These are phyloP conservation scores for Psittacula derbiana DNA, from an alignment of 2,797 vertebrate species.

Conservation along the genomic window DNA sequence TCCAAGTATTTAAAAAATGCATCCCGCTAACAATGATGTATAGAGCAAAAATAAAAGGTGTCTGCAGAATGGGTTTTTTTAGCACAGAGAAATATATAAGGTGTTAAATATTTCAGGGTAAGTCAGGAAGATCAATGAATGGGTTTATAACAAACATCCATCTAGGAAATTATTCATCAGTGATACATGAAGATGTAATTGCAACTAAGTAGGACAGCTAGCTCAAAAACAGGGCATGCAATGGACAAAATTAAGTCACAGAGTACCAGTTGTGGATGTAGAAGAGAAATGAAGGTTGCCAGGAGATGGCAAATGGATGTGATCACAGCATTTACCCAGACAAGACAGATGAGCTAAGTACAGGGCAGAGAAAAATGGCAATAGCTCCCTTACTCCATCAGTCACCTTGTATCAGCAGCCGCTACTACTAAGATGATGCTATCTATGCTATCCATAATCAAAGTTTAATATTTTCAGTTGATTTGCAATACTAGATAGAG, in stretches of 20 bases:
- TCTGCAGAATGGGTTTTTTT: neutral
- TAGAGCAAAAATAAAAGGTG: constrained; percentile 11
- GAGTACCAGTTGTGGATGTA: neutral
- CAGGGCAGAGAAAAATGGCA: constrained; percentile 30
- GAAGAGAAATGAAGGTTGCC: constrained; percentile 47
- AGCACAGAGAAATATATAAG: constrained; percentile 37
- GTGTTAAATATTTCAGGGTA: constrained; percentile 48
- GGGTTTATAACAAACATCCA: constrained; percentile 55
- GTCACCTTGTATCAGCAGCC: neutral
- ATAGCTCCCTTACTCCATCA: neutral
- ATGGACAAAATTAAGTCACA: constrained; percentile 56
- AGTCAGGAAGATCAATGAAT: constrained; percentile 53
- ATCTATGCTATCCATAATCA: constrained; percentile 9
- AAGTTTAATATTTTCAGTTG: constrained; percentile 27
- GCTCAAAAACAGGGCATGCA: constrained; percentile 25
- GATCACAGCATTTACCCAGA: constrained; percentile 28
- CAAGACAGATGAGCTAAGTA: constrained; percentile 20
- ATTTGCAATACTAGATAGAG: neutral
- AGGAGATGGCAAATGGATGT: constrained; percentile 29
- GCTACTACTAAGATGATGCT: neutral
- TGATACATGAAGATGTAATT: constrained; percentile 27
- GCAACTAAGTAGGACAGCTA: constrained; percentile 21
- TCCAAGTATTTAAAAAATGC: constrained; percentile 35
- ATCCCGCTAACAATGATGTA: constrained; percentile 38
- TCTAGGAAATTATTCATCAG: constrained; percentile 45